These are phyloP conservation scores for Callimorpha dominula DNA, from an alignment of 2,888 invertebrate genomes.

Conservation along the genomic window DNA sequence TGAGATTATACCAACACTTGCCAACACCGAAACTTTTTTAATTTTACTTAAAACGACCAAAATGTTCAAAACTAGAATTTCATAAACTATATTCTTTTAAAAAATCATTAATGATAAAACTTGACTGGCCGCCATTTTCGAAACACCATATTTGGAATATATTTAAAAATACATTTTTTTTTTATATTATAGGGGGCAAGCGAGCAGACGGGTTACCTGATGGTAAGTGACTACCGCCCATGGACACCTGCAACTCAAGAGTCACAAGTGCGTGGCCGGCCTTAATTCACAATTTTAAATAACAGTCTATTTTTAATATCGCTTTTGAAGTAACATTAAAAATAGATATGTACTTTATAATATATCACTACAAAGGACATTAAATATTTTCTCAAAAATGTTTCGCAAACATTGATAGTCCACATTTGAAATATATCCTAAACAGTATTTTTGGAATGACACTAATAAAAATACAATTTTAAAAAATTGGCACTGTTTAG, in stretches of 20 bases:
- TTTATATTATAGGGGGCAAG: too few species aligned
- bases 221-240: too few species aligned
- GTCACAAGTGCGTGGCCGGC: too few species aligned
- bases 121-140: slow-evolving; percentile 42
- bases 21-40: slow-evolving; percentile 21
- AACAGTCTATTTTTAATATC: background rate
- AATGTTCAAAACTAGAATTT: slow-evolving; percentile 49
- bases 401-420: background rate
- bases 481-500: background rate
- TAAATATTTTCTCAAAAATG: background rate
- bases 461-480: background rate
- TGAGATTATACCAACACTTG: slow-evolving; percentile 27
- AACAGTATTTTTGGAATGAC: background rate
- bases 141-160: background rate
- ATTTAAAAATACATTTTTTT: too few species aligned
- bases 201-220: too few species aligned
- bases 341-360: background rate
- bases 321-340: background rate
- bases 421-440: background rate
- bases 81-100: slow-evolving; percentile 49
- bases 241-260: too few species aligned
- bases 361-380: background rate
- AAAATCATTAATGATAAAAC: slow-evolving; percentile 36
- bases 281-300: background rate
- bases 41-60: slow-evolving; percentile 46